Percentiles rank a stretch among this genome's conserved stretches.
Conservation (phyloP, 2,888 invertebrate species). For the Coelinius sp. region DNA sequence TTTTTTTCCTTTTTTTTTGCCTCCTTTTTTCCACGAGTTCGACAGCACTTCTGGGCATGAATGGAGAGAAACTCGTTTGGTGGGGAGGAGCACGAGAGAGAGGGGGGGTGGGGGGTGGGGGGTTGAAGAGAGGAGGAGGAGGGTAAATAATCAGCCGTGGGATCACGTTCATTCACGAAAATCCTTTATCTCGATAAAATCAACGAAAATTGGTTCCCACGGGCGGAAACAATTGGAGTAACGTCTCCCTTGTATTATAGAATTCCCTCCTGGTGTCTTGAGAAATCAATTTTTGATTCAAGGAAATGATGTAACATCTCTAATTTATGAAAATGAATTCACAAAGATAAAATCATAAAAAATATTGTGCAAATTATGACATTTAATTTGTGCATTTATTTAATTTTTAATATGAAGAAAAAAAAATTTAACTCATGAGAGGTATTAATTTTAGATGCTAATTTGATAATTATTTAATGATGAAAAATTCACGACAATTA, state of each 20-base stretch:
- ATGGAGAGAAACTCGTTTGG: slow-evolving; percentile 21
- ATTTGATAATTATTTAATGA: slow-evolving; percentile 4
- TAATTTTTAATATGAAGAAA: too few species aligned
- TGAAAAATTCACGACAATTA: slow-evolving; percentile 19
- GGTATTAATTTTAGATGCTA: neutral
- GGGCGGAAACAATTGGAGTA: slow-evolving; percentile 53
- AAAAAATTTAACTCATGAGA: neutral
- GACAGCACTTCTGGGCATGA: slow-evolving; percentile 23
- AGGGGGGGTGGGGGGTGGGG: neutral
- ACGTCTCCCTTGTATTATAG: neutral
- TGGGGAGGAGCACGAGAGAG: neutral
- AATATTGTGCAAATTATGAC: too few species aligned
- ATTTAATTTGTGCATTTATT: too few species aligned
- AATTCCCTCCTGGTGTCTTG: too few species aligned
- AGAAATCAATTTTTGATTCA: too few species aligned
- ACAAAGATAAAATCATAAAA: too few species aligned
- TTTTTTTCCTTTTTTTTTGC: neutral
- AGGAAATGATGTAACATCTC: too few species aligned
- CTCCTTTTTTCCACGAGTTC: slow-evolving; percentile 5
- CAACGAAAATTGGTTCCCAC: slow-evolving; percentile 61
- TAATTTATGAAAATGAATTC: too few species aligned
- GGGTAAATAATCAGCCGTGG: slow-evolving; percentile 43
- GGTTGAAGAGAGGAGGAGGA: slow-evolving; percentile 3
- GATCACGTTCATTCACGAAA: slow-evolving; percentile 62
- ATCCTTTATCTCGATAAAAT: slow-evolving; percentile 55